Conservation (phyloP, 2,888 invertebrate genomes). For the Smittia aterrima region DNA sequence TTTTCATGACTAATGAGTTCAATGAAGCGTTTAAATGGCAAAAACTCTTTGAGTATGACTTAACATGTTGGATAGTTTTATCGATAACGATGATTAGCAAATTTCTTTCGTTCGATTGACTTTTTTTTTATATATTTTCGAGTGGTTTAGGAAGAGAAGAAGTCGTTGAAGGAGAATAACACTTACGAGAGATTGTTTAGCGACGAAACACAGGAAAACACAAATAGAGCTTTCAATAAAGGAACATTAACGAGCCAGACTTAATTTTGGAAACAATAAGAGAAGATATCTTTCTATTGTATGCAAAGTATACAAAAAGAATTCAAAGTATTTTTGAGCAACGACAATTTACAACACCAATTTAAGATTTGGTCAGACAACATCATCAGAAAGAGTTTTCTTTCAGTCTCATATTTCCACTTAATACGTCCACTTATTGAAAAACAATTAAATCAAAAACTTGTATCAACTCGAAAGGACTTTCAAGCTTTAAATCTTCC, state of each 20-base stretch:
- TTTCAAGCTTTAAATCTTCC: too few relatives aligned
- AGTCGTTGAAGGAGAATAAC: too few relatives aligned
- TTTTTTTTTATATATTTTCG: not conserved
- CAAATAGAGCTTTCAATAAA: not conserved
- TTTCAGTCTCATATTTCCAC: not conserved
- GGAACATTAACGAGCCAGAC: not conserved
- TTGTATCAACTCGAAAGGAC: too few relatives aligned
- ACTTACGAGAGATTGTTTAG: too few relatives aligned
- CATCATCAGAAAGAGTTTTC: not conserved
- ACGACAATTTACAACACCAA: conserved; percentile 24
- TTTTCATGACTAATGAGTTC: conserved; percentile 18
- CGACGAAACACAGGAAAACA: too few relatives aligned
- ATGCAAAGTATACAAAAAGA: not conserved
- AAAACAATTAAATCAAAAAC: not conserved
- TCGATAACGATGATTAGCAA: not conserved
- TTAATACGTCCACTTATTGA: not conserved
- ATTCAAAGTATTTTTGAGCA: conserved; percentile 8
- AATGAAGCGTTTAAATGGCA: not conserved
- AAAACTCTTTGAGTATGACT: not conserved
- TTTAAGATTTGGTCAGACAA: not conserved
- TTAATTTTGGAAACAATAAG: not conserved
- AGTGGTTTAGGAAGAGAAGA: not conserved
- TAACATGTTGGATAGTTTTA: not conserved
- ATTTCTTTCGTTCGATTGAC: not conserved
- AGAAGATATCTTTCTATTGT: not conserved